These are phyloP conservation scores for Psammodynastes pulverulentus DNA, from an alignment of 2,113 vertebrate species.

Conservation along the genomic window DNA sequence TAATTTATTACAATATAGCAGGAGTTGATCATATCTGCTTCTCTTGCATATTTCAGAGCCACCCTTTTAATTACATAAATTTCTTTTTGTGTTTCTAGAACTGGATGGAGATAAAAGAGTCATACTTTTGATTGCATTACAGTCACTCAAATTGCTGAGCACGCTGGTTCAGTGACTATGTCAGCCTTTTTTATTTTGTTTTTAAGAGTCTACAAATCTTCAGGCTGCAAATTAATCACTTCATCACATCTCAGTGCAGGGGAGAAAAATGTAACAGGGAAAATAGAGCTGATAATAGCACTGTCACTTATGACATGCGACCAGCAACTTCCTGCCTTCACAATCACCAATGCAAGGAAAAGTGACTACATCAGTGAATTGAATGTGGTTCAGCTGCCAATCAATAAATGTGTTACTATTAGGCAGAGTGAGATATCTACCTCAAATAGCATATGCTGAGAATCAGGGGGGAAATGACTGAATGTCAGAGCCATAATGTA, in stretches of 20 bases:
- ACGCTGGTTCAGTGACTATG: neutral
- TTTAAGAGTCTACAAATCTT: neutral
- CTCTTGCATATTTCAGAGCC: slow-evolving; percentile 36
- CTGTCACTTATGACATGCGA: neutral
- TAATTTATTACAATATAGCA: slow-evolving; percentile 20
- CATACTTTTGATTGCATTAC: slow-evolving; percentile 22
- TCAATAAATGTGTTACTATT: neutral
- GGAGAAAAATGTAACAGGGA: neutral
- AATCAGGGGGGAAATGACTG: neutral
- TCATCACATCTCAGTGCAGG: neutral
- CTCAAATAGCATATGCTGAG: neutral
- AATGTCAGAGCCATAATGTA: neutral
- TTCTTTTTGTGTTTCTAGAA: slow-evolving; percentile 28
- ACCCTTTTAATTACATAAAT: slow-evolving; percentile 41
- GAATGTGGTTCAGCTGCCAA: neutral
- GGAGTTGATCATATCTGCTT: slow-evolving; percentile 38
- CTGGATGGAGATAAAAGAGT: slow-evolving; percentile 7
- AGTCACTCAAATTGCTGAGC: slow-evolving; percentile 28
- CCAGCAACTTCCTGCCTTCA: neutral
- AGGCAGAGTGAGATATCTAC: too few species aligned
- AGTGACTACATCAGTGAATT: neutral
- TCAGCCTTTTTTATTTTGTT: neutral
- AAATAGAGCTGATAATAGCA: neutral
- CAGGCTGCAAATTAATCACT: neutral
- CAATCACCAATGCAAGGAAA: neutral